Base-by-base conservation (phyloP, 1,140 invertebrate species). In the Lasioglossum albipes region DNA sequence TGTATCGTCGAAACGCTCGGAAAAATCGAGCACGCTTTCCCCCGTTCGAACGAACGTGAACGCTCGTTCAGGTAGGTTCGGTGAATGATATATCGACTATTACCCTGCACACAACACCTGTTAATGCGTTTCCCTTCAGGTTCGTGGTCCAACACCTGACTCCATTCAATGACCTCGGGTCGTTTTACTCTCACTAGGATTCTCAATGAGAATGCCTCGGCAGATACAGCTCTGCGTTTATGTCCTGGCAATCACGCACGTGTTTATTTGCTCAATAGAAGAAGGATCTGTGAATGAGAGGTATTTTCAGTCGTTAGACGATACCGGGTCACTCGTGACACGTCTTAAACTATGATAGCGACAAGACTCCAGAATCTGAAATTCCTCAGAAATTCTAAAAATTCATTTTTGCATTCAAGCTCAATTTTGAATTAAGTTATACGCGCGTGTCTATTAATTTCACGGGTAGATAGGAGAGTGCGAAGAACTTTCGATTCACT, bases 61-160 rank as follows among this genome's bases (percentile, higher is more conserved):
- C 36, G 45, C 10, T 49, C 27, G 27, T 85, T 86, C 82, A 75
- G 69, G 74, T 81, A 66, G 74, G 74, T 66, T 76, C 61, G 49
- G 68, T 75, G 87, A 85, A 90, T 90, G 90, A 91, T 90, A 87
- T 89, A 91, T 89, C 84, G 85, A 86, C 85, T 89, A 89, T 90
- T 89, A 90, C 83, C 83, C 80, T 42, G 80, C 87, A 83, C 83
- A 78, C 82, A 91, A 84, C 89, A 91, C 90, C 89, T 91, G 90
- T 90, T 91, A 91, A 89, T 88, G 86, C 85, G 87, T 91, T 90
- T 90, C 89, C 89, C 85, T 85, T 87, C 75, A 75, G 82, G 70
- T 79, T 68, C 82, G 74, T 80, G 80, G 71, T 73, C 74, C 85
- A 85, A 89, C 89, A 90, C 88, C 88, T 89, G 89, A 89, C 89